Evolutionary conservation across 2,888 invertebrate genomes (phyloP).

Genomic region (Rhimphoctona megacephalus): DNA sequence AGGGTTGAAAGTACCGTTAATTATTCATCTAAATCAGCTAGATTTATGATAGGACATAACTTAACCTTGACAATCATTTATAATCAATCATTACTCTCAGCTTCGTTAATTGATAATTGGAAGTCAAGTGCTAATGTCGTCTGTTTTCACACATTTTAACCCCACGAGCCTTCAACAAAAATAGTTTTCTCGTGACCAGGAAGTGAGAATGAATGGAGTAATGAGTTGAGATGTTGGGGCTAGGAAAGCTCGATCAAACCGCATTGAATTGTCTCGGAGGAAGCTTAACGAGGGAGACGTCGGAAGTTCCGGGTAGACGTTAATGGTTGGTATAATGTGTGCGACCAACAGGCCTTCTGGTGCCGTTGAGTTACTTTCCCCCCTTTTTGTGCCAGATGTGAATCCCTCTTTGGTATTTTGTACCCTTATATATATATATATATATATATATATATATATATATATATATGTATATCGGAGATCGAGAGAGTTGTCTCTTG

Average conservation of each 20-base stretch:
- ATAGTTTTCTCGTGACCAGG: neutral
- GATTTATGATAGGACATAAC: neutral
- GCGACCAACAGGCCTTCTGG: slow-evolving; percentile 39
- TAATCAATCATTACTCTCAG: neutral
- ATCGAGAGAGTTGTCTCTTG: neutral
- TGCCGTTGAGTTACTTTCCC: slow-evolving; percentile 36
- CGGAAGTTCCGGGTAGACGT: slow-evolving; percentile 34
- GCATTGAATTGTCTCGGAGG: slow-evolving; percentile 44
- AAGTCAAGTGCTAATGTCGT: neutral
- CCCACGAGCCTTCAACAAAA: neutral
- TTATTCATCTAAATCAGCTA: neutral
- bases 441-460: slow-evolving; percentile 32
- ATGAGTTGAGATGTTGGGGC: slow-evolving; percentile 19
- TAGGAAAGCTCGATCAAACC: slow-evolving; percentile 29
- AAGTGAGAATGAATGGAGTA: slow-evolving; percentile 24
- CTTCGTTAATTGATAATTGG: neutral
- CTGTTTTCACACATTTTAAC: neutral
- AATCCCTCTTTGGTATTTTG: slow-evolving; percentile 26
- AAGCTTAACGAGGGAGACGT: slow-evolving; percentile 30
- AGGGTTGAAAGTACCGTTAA: neutral
- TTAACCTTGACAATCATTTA: neutral
- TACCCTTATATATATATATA: slow-evolving; percentile 32
- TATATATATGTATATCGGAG: slow-evolving; percentile 10
- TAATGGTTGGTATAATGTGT: slow-evolving; percentile 49
- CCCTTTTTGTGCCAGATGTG: neutral